Evolutionary conservation across 92 coral and sea anemone species (phyloP).

Genomic region (Phenganax stokvisi): DNA sequence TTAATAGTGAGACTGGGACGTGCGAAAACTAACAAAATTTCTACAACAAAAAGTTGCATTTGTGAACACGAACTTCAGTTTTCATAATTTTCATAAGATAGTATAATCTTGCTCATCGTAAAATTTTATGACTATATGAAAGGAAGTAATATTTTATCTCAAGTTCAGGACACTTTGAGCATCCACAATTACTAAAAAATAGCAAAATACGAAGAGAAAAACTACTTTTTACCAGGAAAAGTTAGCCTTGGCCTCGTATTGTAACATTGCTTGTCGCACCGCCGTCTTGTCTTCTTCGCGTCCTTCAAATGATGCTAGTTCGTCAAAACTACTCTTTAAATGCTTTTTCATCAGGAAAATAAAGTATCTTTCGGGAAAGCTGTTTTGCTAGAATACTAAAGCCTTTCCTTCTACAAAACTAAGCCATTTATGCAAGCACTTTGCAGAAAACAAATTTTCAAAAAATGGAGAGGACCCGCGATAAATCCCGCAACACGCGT

Average conservation of each 20-base stretch:
- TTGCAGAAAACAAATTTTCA: background rate
- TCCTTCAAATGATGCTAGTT: slow-evolving; percentile 3
- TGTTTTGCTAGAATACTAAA: background rate
- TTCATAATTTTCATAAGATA: background rate
- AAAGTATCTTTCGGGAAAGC: background rate
- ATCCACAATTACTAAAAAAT: too few relatives aligned
- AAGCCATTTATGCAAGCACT: background rate
- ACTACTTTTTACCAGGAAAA: too few relatives aligned
- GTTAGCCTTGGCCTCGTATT: slow-evolving; percentile 1
- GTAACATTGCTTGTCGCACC: background rate
- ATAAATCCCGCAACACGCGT: background rate
- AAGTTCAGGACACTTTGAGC: too few relatives aligned
- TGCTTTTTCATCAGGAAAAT: background rate
- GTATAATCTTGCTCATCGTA: too few relatives aligned
- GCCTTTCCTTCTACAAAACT: background rate
- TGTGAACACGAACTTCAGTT: background rate
- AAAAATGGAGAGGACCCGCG: slow-evolving; percentile 3
- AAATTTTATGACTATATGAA: too few relatives aligned
- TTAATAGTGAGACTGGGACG: background rate
- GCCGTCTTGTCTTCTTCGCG: background rate
- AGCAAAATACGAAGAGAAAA: too few relatives aligned
- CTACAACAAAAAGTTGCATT: background rate
- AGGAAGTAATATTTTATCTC: too few relatives aligned
- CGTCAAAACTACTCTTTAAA: background rate
- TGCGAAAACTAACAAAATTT: background rate